Percentiles rank a stretch among this genome's conserved stretches.
Conservation (phyloP, 2,888 invertebrate species). For the Hypena proboscidalis region DNA sequence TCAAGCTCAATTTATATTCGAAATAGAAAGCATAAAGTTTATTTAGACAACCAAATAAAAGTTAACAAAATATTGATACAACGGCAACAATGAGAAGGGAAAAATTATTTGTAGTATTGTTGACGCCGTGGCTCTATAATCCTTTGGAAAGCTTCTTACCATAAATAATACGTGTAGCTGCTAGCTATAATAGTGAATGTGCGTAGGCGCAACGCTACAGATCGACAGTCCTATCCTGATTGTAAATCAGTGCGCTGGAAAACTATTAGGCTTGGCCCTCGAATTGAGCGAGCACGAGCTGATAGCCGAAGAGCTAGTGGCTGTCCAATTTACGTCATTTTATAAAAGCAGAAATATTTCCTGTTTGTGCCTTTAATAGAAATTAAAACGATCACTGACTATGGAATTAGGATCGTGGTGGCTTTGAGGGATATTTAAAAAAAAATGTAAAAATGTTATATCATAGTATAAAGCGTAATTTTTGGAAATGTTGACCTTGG, state of each 20-base stretch:
- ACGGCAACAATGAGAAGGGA: conserved; percentile 49
- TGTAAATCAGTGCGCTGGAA: conserved; percentile 77
- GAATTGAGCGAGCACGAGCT: conserved; percentile 43
- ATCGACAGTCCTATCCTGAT: conserved; percentile 81
- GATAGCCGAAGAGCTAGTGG: too few relatives aligned
- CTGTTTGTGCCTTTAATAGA: too few relatives aligned
- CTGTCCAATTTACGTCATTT: too few relatives aligned
- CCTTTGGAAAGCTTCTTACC: conserved; percentile 82
- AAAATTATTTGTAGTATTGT: conserved; percentile 71
- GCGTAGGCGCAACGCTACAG: conserved; percentile 77
- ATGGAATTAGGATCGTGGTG: too few relatives aligned
- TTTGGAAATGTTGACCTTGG: too few relatives aligned
- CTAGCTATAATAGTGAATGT: conserved; percentile 73
- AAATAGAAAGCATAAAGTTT: conserved; percentile 39
- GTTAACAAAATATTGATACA: conserved; percentile 54
- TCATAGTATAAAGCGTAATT: too few relatives aligned
- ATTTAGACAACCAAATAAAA: conserved; percentile 49
- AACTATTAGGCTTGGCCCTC: conserved; percentile 57
- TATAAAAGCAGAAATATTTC: too few relatives aligned
- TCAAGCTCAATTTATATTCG: conserved; percentile 40
- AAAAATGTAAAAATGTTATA: too few relatives aligned
- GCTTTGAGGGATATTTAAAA: too few relatives aligned
- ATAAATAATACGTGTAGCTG: conserved; percentile 83
- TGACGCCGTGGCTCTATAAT: conserved; percentile 81
- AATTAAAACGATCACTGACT: too few relatives aligned